Conservation (phyloP, 2,888 invertebrate species). For the Eudasyphora cyanicolor region DNA sequence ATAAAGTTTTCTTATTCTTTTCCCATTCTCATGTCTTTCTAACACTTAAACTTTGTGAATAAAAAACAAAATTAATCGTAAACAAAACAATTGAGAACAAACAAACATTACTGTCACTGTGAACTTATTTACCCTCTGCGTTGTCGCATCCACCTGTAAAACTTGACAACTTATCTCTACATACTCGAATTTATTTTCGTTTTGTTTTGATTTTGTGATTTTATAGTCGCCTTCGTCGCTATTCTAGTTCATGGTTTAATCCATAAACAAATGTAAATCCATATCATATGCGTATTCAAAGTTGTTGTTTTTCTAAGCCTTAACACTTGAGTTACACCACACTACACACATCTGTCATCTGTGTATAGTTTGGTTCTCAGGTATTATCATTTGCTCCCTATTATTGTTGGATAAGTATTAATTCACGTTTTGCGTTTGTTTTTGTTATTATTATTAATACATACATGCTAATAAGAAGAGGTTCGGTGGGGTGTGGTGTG, state of each 20-base stretch:
- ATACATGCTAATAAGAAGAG: neutral
- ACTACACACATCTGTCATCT: too few species aligned
- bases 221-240: neutral
- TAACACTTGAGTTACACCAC: neutral
- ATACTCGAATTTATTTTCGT: neutral
- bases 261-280: neutral
- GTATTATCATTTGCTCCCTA: neutral
- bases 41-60: too few species aligned
- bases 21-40: too few species aligned
- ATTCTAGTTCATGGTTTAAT: neutral
- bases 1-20: too few species aligned
- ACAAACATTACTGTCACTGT: neutral
- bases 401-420: neutral
- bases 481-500: neutral
- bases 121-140: neutral
- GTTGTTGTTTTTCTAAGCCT: conserved; percentile 10
- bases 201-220: neutral
- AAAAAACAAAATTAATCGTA: neutral
- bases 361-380: neutral
- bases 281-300: neutral
- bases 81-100: neutral
- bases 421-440: neutral
- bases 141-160: neutral
- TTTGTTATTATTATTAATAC: neutral
- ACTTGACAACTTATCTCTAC: neutral